Percentiles rank a stretch among this genome's conserved stretches.
phyloP scores from a whole-genome alignment of 37 sponge, comb jelly and placozoan genomes.

The Spongilla lacustris region DNA sequence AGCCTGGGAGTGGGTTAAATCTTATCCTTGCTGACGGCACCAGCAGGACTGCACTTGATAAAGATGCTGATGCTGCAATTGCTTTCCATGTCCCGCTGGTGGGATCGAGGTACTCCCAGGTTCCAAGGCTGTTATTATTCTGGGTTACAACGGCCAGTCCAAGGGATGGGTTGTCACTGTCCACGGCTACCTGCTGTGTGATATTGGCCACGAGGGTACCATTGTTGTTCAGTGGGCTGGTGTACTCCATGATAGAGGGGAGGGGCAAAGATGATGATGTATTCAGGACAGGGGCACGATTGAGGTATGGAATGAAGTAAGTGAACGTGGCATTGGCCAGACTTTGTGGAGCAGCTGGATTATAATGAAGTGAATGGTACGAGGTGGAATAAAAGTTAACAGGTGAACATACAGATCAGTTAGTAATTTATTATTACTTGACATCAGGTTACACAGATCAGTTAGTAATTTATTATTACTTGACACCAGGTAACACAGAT shows the following conservation, averaged over 20 bases:
- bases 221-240: not conserved
- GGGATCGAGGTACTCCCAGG: constrained; percentile 42
- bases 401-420: not conserved
- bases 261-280: not conserved
- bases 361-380: too few species aligned
- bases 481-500: too few species aligned
- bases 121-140: constrained; percentile 24
- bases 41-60: constrained; percentile 15
- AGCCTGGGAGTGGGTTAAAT: constrained; percentile 30
- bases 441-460: too few species aligned
- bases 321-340: constrained; percentile 19
- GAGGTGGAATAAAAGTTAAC: not conserved
- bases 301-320: constrained; percentile 51
- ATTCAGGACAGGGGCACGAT: constrained; percentile 48
- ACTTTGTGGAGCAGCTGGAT: constrained; percentile 37
- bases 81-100: constrained; percentile 8
- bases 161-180: constrained; percentile 22
- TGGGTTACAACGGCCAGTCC: constrained; percentile 26
- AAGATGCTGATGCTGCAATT: constrained; percentile 1
- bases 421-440: too few species aligned
- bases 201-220: constrained; percentile 10
- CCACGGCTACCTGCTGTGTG: constrained; percentile 7
- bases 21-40: not conserved
- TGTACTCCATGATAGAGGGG: constrained; percentile 46
- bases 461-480: too few species aligned